Evolutionary conservation across 2,113 vertebrate species (phyloP).

Genomic region (Labeo rohita): DNA sequence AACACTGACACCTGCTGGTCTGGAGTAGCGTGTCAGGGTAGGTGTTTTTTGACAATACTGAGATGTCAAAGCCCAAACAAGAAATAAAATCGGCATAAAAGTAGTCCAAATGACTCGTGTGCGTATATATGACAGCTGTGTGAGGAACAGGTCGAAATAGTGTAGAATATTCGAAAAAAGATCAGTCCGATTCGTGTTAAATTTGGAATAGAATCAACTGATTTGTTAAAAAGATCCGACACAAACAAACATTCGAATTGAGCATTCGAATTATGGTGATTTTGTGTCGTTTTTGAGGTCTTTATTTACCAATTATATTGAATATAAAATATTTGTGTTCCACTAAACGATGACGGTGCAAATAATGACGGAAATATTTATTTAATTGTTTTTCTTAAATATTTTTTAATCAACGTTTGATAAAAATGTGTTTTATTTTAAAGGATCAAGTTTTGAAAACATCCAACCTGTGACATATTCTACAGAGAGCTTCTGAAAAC

Average conservation of each 20-base stretch:
- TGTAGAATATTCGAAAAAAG: not conserved
- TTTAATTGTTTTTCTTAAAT: not conserved
- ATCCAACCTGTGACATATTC: not conserved
- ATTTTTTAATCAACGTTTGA: too few species aligned
- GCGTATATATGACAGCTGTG: not conserved
- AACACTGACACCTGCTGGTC: slow-evolving; percentile 10
- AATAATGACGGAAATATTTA: not conserved
- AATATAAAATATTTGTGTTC: not conserved
- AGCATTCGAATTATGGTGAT: not conserved
- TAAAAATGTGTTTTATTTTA: not conserved
- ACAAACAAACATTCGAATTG: not conserved
- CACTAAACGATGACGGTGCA: not conserved
- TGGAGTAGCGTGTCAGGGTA: not conserved
- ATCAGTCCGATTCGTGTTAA: not conserved
- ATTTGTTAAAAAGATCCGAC: not conserved
- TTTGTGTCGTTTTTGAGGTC: too few species aligned
- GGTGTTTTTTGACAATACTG: not conserved
- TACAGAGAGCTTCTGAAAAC: not conserved
- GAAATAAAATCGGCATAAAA: not conserved
- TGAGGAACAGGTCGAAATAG: not conserved
- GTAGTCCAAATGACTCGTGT: not conserved
- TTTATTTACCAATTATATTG: not conserved
- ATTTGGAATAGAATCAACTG: not conserved
- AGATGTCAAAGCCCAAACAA: not conserved
- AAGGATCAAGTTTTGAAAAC: not conserved